Evolutionary conservation across 2,888 invertebrate genomes (phyloP), one percentile per base, ranked within the genome.

Genomic region (Zygothrica quintamaculata): DNA sequence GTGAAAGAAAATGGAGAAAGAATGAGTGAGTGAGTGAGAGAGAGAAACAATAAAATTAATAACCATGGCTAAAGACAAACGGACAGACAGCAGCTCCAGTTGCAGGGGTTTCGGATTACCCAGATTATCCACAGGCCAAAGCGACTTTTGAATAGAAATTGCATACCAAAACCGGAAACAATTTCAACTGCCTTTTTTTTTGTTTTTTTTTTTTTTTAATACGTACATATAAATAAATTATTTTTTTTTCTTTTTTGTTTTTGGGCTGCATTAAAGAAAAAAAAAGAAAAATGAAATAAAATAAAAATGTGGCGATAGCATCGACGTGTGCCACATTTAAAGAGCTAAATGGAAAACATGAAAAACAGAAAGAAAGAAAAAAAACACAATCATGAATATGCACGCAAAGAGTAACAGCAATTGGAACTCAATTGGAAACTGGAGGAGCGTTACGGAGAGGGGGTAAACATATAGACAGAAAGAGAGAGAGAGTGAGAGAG

Each of bases 311-410:
- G 59, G 64, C 84, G 81, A 80, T 74, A 77, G 60, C 80, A 66
- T 86, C 84, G 68, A 80, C 80, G 84, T 79, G 86, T 85, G 84
- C 76, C 79, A 67, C 84, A 86, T 79, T 66, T 72, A 79, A 78
- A 79, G 61, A 66, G 75, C 58, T 42, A 68, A 85, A 65, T 66
- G 86, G 64, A 74, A 75, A 68, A 71, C 67, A 77, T 67, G 73
- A 66, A 69, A 65, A 65, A 50, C 82, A 64, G 59, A 52, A 44
- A 39, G 73, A 66, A 69, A 65, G 64, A 50, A 78, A 64, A 56
- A 52, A 44, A 39, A 33, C 47, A 46, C 15, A 56, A 16, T 51
- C 56, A 68, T 77, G 69, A 65, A 76, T 80, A 76, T 80, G 75
- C 75, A 71, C 59, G 76, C 77, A 65, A 65, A 47, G 34, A 34